Conservation (phyloP, 2,113 vertebrate species). For the Ia io region DNA sequence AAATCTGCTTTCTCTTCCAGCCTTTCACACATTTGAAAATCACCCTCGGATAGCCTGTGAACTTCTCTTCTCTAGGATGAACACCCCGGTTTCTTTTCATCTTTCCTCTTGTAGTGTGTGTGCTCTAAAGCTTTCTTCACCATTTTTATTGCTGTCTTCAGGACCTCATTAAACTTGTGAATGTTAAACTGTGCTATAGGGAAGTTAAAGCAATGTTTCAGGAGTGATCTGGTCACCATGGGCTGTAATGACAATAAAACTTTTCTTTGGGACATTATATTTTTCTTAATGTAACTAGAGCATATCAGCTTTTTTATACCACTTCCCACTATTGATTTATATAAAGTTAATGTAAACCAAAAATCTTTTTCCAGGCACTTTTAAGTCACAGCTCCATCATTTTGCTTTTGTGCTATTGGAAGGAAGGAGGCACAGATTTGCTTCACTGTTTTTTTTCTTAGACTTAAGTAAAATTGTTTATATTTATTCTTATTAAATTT, state of each 20-base stretch:
- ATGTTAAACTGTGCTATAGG: not conserved
- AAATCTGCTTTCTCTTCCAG: not conserved
- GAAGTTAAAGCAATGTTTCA: not conserved
- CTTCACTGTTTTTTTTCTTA: not conserved
- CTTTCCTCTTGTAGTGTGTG: not conserved
- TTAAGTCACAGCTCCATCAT: not conserved
- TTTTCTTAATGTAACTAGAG: not conserved
- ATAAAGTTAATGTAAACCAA: not conserved
- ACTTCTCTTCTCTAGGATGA: not conserved
- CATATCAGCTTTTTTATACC: not conserved
- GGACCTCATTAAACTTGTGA: not conserved
- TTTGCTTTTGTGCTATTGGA: not conserved
- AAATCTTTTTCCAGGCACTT: not conserved
- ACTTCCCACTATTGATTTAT: not conserved
- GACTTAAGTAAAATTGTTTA: not conserved
- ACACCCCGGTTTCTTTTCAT: not conserved
- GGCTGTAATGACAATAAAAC: not conserved
- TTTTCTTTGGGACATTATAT: not conserved
- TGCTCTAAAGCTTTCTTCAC: not conserved
- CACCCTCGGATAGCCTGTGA: not conserved
- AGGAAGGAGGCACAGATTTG: not conserved
- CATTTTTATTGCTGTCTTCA: not conserved
- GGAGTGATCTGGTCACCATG: not conserved
- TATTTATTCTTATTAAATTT: constrained; percentile 6
- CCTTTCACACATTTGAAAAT: constrained; percentile 3